Base-by-base conservation (phyloP, 2,113 vertebrate species). In the Pelobates fuscus region DNA sequence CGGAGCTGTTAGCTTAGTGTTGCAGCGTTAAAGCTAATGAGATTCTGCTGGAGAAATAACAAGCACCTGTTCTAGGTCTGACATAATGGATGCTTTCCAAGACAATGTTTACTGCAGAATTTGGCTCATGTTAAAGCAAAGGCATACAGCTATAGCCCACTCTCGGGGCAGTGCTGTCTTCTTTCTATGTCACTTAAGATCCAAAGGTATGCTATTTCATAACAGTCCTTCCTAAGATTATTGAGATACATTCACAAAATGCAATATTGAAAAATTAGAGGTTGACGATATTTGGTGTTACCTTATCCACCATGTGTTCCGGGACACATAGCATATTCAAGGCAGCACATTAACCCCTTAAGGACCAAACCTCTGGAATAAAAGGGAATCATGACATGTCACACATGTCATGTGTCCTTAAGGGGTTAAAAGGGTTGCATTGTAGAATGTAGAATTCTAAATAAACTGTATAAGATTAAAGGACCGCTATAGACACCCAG, bases 41-140 rank as follows among this genome's bases (percentile, higher is more conserved):
- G 70, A 73, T 32, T 73, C 59, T 18, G 59, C 44, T 73, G 70
- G 49, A 73, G 60, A 73, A 52, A 73, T 73, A 73, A 73, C 70
- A 73, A 73, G 70, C 70, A 73, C 70, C 70, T 73, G 70, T 46
- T 73, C 70, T 11, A 41, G 44, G 70, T 63, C 11, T 64, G 70
- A 64, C 70, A 73, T 64, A 61, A 64, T 64, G 70, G 70, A 64
- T 64, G 60, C 20, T 32, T 21, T 73, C 59, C 59, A 73, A 73
- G 44, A 20, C 59, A 52, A 32, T 73, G 44, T 73, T 73, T 73
- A 55, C 60, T 32, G 60, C 70, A 64, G n/a, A 46, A 41, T 58
- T 54, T 64, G 44, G 57, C 27, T 32, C 70, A 71, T 49, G 58
- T 21, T 71, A 30, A 71, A 62, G 29, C 26, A 73, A 73, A 32